A percentile compares a stretch with the other conserved stretches of the same genome.
phyloP scores from a whole-genome alignment of 2,113 vertebrate genomes.

The Syngnathus floridae region DNA sequence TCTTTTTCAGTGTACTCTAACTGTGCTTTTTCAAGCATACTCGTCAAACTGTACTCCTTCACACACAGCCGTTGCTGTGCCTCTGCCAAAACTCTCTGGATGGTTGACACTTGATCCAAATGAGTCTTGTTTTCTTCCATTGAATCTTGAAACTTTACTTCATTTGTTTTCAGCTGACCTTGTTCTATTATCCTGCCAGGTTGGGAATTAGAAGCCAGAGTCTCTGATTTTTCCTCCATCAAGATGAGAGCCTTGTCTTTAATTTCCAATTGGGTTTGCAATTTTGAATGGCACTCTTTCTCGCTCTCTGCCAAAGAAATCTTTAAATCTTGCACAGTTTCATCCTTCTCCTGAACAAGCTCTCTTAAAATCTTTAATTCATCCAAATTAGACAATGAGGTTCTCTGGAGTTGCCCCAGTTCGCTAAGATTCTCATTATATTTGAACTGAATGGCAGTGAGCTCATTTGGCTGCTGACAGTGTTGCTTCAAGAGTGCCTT shows the following conservation, averaged over 20 bases:
- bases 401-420: constrained; percentile 40
- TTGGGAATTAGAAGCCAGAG: constrained; percentile 49
- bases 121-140: constrained; percentile 36
- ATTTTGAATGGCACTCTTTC: constrained; percentile 32
- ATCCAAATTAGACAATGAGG: constrained; percentile 38
- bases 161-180: constrained; percentile 39
- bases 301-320: constrained; percentile 51
- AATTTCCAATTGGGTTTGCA: constrained; percentile 50
- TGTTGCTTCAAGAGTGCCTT: constrained; percentile 54
- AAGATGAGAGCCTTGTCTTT: constrained; percentile 43
- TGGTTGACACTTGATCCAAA: constrained; percentile 45
- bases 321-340: constrained; percentile 43
- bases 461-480: constrained; percentile 57
- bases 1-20: constrained; percentile 35
- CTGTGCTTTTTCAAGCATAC: constrained; percentile 26
- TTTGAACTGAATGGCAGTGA: constrained; percentile 53
- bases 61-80: constrained; percentile 50
- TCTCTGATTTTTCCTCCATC: constrained; percentile 33
- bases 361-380: constrained; percentile 48
- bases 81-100: constrained; percentile 36
- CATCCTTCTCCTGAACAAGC: constrained; percentile 47
- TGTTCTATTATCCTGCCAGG: constrained; percentile 33
- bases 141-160: constrained; percentile 24
- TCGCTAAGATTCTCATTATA: constrained; percentile 60
- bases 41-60: constrained; percentile 24